Percentiles rank a stretch among this genome's conserved stretches.
Evolutionary conservation across 1,140 invertebrate species (phyloP).

Genomic region (Drosophila tani): DNA sequence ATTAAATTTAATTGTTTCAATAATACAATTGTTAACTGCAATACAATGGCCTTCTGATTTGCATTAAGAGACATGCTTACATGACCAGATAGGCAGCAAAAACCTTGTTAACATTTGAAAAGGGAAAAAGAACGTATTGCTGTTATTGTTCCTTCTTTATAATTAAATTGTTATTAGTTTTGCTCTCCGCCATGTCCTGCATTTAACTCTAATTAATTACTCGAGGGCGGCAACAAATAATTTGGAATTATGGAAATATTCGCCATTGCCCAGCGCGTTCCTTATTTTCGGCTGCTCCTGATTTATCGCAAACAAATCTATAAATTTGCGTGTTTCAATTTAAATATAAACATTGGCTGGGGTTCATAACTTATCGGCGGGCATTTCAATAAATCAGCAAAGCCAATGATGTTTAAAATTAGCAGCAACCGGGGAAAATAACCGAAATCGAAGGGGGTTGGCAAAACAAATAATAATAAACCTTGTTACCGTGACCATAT

Average conservation of each 20-base stretch:
- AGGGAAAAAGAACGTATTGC: background rate
- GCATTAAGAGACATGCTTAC: constrained; percentile 16
- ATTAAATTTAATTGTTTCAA: constrained; percentile 29
- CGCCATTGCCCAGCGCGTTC: background rate
- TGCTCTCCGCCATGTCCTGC: background rate
- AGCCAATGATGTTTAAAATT: constrained; percentile 82
- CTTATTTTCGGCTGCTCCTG: background rate
- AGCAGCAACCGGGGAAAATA: constrained; percentile 54
- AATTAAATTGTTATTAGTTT: constrained; percentile 42
- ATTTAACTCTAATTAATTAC: constrained; percentile 38
- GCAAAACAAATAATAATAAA: constrained; percentile 80
- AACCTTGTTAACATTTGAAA: constrained; percentile 17
- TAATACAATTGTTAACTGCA: constrained; percentile 17
- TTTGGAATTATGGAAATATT: constrained; percentile 29
- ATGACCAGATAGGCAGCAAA: background rate
- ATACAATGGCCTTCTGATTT: constrained; percentile 22
- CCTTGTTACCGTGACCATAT: constrained; percentile 74
- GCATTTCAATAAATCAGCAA: constrained; percentile 70
- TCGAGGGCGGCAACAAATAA: constrained; percentile 4
- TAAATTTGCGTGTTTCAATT: constrained; percentile 54
- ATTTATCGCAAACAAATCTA: constrained; percentile 44
- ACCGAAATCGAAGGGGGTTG: constrained; percentile 16
- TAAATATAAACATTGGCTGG: constrained; percentile 22
- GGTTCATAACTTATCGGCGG: constrained; percentile 43
- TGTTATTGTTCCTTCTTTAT: constrained; percentile 21